phyloP scores from a whole-genome alignment of 1,140 invertebrate species.

The Plutomurus gul region DNA sequence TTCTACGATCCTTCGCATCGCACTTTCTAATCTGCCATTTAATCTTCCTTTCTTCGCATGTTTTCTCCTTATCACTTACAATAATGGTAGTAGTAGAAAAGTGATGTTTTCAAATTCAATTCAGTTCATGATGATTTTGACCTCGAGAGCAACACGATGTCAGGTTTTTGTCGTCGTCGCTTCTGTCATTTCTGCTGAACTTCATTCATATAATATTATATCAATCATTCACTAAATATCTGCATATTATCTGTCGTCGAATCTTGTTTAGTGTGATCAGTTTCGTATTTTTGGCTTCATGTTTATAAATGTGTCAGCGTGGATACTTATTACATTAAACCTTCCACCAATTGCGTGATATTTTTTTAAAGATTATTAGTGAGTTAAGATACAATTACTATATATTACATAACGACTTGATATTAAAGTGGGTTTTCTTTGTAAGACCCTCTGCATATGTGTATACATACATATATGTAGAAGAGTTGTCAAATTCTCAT shows the following conservation, averaged over 20 bases:
- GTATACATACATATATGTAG: too few relatives aligned
- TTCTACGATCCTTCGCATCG: too few relatives aligned
- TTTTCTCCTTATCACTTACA: too few relatives aligned
- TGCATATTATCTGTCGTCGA: too few relatives aligned
- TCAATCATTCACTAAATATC: too few relatives aligned
- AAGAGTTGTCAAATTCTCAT: conserved; percentile 16
- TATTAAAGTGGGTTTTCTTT: conserved; percentile 20
- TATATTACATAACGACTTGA: neutral
- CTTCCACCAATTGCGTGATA: neutral
- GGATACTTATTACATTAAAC: neutral
- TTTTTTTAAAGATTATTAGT: neutral
- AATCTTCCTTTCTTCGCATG: too few relatives aligned
- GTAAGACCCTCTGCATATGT: conserved; percentile 20
- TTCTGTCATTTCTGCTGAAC: too few relatives aligned
- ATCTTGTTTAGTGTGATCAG: neutral
- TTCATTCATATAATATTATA: too few relatives aligned
- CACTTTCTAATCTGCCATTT: too few relatives aligned
- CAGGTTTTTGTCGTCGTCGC: too few relatives aligned
- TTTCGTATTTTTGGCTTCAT: neutral
- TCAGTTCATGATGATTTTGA: neutral
- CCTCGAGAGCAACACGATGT: neutral
- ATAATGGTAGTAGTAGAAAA: neutral
- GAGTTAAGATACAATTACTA: neutral
- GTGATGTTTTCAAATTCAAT: neutral
- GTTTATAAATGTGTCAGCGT: neutral